Conservation (phyloP, 2,797 vertebrate genomes). For the Bradypodion ventrale region DNA sequence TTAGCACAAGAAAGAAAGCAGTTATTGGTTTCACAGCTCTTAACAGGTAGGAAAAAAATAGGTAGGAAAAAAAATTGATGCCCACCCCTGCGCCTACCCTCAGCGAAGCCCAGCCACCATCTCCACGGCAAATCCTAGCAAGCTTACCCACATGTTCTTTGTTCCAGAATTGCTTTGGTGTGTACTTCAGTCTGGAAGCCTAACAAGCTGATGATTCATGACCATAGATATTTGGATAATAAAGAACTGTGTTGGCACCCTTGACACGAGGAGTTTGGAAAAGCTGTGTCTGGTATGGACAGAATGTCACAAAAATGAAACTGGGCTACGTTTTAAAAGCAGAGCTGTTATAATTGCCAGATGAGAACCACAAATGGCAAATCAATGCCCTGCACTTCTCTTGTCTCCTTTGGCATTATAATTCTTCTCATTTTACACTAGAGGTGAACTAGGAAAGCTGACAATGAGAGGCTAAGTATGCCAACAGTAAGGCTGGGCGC, state of each 20-base stretch:
- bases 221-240: constrained; percentile 16
- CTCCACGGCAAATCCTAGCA: no score
- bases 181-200: not conserved
- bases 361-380: not conserved
- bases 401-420: not conserved
- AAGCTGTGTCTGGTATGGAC: constrained; percentile 13
- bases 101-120: no score
- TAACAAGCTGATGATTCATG: not conserved
- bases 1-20: no score
- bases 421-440: not conserved
- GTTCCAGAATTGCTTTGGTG: not conserved
- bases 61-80: no score
- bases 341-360: not conserved
- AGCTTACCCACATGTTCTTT: not conserved
- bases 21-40: no score
- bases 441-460: not conserved
- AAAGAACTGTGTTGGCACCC: constrained; percentile 5
- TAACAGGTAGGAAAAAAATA: no score
- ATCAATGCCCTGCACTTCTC: not conserved
- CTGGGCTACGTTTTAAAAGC: not conserved
- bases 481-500: not conserved
- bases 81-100: no score
- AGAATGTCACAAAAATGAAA: constrained; percentile 28
- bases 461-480: not conserved
- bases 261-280: not conserved